Evolutionary conservation across 1,140 invertebrate species (phyloP).

Genomic region (Megalonaias nervosa): DNA sequence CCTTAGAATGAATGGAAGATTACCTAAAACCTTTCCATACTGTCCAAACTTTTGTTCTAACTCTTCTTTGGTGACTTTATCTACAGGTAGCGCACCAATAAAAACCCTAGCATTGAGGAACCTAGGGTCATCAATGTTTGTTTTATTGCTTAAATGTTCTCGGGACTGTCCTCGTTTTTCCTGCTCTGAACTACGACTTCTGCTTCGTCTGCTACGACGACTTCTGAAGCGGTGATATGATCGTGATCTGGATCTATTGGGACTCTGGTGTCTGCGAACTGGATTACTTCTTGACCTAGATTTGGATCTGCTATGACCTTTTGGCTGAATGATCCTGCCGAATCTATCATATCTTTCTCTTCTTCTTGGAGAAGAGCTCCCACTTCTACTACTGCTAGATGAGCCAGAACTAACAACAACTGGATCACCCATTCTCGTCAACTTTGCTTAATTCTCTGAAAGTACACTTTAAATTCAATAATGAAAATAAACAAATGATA

Average conservation of each 20-base stretch:
- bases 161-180: slow-evolving; percentile 18
- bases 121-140: slow-evolving; percentile 75
- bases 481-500: no score
- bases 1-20: background rate
- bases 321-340: slow-evolving; percentile 34
- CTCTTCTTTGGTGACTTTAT: slow-evolving; percentile 78
- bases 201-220: slow-evolving; percentile 8
- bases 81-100: slow-evolving; percentile 80
- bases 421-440: no score
- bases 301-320: background rate
- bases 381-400: slow-evolving; percentile 4
- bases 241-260: slow-evolving; percentile 17
- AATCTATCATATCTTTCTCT: slow-evolving; percentile 36
- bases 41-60: slow-evolving; percentile 82
- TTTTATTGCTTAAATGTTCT: slow-evolving; percentile 19
- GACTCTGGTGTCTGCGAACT: background rate
- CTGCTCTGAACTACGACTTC: slow-evolving; percentile 1
- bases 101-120: slow-evolving; percentile 82
- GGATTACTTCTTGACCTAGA: slow-evolving; percentile 22
- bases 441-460: no score
- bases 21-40: slow-evolving; percentile 78
- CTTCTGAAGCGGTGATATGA: slow-evolving; percentile 3
- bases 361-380: slow-evolving; percentile 7
- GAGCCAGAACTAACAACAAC: no score
- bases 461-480: no score